Base-by-base conservation (phyloP, 2,113 vertebrate genomes). In the Cyanoliseus patagonus region DNA sequence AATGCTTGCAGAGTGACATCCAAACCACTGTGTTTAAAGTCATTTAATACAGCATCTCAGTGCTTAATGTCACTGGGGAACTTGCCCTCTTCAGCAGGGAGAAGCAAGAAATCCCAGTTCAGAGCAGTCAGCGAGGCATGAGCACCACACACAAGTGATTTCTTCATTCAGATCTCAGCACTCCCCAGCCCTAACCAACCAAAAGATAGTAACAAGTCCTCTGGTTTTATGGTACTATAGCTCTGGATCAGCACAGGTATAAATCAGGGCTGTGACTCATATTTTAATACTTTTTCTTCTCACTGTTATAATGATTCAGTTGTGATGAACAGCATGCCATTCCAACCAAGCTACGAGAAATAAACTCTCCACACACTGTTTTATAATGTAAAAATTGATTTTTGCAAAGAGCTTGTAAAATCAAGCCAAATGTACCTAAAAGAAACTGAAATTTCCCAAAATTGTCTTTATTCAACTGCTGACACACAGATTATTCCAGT, bases 61-160 rank as follows among this genome's bases (percentile, higher is more conserved):
- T 25, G 79, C 68, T 35, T 2, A 9, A 44, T 17, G 39, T 18
- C 74, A 46, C 49, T 10, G 30, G n/a, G 64, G 55, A 23, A 39
- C 52, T 1, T 23, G 42, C 47, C n/a, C 42, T 23, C 33, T 69
- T 63, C 47, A 9, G 37, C 51, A 41, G 20, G 59, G 25, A 64
- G 35, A 63, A 67, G 31, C 28, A 25, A n/a, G 62, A 7, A 67
- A 24, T 16, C 41, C 73, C 2, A 6, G 49, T 49, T 39, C 27
- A 33, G 30, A 4, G 44, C 6, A 1, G 16, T 3, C 39, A 33
- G 61, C 2, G 10, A 30, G 2, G 41, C 1, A n/a, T 0, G 10
- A 79, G 69, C 74, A 24, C 22, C 8, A 1, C 9, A 1, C 6
- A 4, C 1, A 1, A 19, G 42, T 0, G 7, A 11, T 19, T 35